These are phyloP conservation scores for Andrena haemorrhoa DNA, from an alignment of 2,888 invertebrate genomes.

Conservation along the genomic window DNA sequence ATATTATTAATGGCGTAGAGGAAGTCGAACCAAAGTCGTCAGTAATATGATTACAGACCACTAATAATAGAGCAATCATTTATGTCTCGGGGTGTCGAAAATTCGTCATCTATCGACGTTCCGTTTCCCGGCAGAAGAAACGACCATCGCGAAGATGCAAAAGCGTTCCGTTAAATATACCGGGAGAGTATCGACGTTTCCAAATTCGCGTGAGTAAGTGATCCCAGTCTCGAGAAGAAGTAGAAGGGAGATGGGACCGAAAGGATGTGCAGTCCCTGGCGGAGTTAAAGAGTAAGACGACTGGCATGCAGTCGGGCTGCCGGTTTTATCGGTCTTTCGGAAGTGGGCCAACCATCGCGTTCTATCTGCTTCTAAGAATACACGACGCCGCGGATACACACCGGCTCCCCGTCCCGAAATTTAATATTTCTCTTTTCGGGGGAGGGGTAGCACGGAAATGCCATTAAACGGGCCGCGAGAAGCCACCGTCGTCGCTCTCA, in stretches of 20 bases:
- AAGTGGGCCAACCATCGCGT: conserved; percentile 58
- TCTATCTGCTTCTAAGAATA: conserved; percentile 53
- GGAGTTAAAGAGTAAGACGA: conserved; percentile 29
- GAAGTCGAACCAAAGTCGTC: not conserved
- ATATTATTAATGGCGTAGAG: too few species aligned
- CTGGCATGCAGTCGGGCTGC: conserved; percentile 5
- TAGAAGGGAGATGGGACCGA: not conserved
- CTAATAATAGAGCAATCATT: too few species aligned
- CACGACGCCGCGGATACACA: conserved; percentile 51
- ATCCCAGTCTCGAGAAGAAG: not conserved
- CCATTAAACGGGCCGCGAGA: conserved; percentile 73
- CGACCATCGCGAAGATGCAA: not conserved
- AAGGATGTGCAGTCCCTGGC: conserved; percentile 2
- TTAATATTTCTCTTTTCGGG: conserved; percentile 71
- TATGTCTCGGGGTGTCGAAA: not conserved
- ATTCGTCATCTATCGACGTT: not conserved
- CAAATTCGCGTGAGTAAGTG: conserved; percentile 1
- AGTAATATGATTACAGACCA: too few species aligned
- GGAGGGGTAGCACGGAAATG: conserved; percentile 66
- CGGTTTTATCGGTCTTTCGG: conserved; percentile 56
- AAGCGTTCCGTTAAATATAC: not conserved
- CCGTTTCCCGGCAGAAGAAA: not conserved
- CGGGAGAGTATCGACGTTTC: conserved; percentile 3
- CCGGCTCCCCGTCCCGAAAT: conserved; percentile 60
- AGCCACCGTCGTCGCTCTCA: conserved; percentile 56